Base-by-base conservation (phyloP, 2,797 vertebrate species). In the Acridotheres tristis region DNA sequence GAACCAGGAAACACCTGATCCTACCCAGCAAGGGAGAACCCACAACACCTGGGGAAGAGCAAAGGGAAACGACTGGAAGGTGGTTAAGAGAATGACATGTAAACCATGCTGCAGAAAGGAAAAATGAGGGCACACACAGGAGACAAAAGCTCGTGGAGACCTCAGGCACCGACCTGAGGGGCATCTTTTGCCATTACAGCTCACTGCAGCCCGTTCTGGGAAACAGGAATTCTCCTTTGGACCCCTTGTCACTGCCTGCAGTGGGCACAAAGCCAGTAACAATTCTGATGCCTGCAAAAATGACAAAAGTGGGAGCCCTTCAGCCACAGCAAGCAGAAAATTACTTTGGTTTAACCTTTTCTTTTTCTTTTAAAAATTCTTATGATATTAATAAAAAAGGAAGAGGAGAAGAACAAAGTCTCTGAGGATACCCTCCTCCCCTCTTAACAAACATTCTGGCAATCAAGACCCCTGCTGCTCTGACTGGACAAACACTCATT, bases 21-120 rank as follows among this genome's bases (percentile, higher is more conserved):
- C 17, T 36, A 22, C 20, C 58, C 63, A 76, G 66, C 51, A 2
- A 53, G 30, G 14, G 13, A 82, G 29, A 85, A 53, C 18, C 8
- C 42, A 0, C 0, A 72, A 36, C 4, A 25, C 1, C 5, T 9
- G 5, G 15, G 27, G 27, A 63, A 83, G 9, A 57, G 12, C 27
- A 55, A 57, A 48, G 10, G n/a, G n/a, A 47, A 85, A 67, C 82
- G 23, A 51, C 9, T 48, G 40, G 17, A 36, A 54, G 32, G 6
- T 25, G 9, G 4, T 25, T 57, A 20, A 73, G 61, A 71, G 43
- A 88, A 57, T 3, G 30, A 67, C 27, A 53, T 25, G 27, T 14
- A 71, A 81, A 62, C 25, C 34, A 34, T 3, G 30, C 4, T 36
- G 45, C 27, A 68, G 22, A 38, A 68, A 79, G 72, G 45, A 57